phyloP scores from a whole-genome alignment of 2,888 invertebrate genomes.

The Chrysolina americana region DNA sequence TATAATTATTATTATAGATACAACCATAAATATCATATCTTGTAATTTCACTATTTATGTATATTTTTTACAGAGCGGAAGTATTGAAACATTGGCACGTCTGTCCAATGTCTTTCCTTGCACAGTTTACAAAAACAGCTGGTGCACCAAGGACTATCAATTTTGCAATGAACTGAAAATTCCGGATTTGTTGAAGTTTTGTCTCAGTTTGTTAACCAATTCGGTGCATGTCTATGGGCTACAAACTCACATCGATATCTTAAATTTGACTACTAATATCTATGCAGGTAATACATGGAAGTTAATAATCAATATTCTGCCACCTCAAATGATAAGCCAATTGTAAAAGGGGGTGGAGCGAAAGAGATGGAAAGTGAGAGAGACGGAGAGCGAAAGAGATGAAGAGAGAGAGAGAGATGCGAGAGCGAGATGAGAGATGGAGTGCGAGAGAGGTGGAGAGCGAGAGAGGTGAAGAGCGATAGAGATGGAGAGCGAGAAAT shows the following conservation, averaged over 20 bases:
- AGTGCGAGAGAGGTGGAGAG: too few species aligned
- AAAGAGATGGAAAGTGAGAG: too few species aligned
- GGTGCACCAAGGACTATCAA: conserved; percentile 70
- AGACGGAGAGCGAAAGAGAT: too few species aligned
- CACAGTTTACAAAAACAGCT: conserved; percentile 78
- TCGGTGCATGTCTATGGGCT: conserved; percentile 74
- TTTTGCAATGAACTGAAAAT: conserved; percentile 48
- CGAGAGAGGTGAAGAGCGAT: too few species aligned
- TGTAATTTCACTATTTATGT: too few species aligned
- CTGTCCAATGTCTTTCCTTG: conserved; percentile 79
- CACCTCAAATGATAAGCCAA: too few species aligned
- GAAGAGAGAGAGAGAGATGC: too few species aligned
- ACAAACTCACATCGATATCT: conserved; percentile 68
- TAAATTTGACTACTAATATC: conserved; percentile 74
- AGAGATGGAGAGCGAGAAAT: too few species aligned
- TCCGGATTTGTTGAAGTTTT: conserved; percentile 64
- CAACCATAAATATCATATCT: too few species aligned
- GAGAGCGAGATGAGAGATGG: too few species aligned
- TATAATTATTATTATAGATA: too few species aligned
- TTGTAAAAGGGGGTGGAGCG: too few species aligned
- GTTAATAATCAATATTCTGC: not conserved
- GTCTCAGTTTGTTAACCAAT: conserved; percentile 69
- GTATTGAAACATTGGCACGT: conserved; percentile 78
- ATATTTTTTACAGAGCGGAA: conserved; percentile 72
- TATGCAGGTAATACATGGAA: conserved; percentile 69